Percentiles rank a stretch among this genome's conserved stretches.
These are phyloP conservation scores for Myiotriccus ornatus DNA, from an alignment of 2,797 vertebrate species.

Conservation along the genomic window DNA sequence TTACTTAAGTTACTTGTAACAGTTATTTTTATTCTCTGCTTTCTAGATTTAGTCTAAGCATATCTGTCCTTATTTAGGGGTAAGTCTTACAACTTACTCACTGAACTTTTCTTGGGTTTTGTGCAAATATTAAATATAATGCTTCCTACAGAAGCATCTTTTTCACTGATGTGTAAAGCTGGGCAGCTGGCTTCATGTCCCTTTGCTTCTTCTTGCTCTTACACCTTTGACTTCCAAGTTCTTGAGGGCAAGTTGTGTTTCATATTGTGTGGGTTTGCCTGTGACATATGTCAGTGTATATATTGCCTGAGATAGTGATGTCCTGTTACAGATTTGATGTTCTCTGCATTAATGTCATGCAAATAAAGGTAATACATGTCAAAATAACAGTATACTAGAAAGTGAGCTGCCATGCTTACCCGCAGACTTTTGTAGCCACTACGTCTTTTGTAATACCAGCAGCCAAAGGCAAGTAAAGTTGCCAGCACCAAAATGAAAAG, in stretches of 20 bases:
- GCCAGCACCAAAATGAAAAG: conserved; percentile 86
- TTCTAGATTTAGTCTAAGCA: not conserved
- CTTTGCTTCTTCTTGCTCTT: not conserved
- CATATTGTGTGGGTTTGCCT: not conserved
- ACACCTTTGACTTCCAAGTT: not conserved
- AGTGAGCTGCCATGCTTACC: conserved; percentile 69
- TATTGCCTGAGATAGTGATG: not conserved
- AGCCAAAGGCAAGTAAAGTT: conserved; percentile 84
- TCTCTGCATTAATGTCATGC: not conserved
- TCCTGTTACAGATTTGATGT: not conserved
- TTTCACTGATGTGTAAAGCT: not conserved
- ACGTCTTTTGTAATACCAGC: conserved; percentile 90
- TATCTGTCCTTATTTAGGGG: not conserved
- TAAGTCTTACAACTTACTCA: not conserved
- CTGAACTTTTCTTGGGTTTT: not conserved
- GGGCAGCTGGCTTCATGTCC: not conserved
- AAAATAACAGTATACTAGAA: not conserved
- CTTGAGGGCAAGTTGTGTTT: not conserved
- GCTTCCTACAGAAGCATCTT: not conserved
- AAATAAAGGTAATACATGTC: not conserved
- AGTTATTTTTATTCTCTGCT: not conserved
- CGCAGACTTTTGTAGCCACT: conserved; percentile 87
- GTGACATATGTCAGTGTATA: not conserved
- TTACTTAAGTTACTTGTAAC: not conserved
- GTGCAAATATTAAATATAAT: not conserved